Conservation (phyloP, 2,113 vertebrate species). For the Pycnonotus jocosus region DNA sequence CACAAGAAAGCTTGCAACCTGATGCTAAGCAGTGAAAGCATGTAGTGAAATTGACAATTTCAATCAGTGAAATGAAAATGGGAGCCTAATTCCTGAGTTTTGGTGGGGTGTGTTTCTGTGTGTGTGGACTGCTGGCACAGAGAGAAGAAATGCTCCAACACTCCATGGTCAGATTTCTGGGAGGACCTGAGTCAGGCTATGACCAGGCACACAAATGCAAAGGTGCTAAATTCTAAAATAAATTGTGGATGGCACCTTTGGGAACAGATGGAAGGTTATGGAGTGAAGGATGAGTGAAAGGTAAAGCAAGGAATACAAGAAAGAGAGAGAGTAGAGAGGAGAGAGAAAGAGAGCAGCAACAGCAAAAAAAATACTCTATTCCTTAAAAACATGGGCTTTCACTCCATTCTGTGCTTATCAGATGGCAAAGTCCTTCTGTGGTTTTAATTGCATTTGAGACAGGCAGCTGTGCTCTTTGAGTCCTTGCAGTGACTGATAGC, state of each 20-base stretch:
- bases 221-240: not conserved
- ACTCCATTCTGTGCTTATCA: not conserved
- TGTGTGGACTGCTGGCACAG: not conserved
- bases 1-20: not conserved
- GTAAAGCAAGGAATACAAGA: not conserved
- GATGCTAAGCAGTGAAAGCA: not conserved
- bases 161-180: not conserved
- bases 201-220: not conserved
- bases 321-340: not conserved
- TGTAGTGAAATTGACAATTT: not conserved
- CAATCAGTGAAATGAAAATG: rapidly evolving
- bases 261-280: not conserved
- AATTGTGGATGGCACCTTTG: rapidly evolving
- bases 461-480: no score
- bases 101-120: rapidly evolving
- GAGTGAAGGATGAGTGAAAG: not conserved
- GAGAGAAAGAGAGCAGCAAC: not conserved
- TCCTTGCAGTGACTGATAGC: not conserved
- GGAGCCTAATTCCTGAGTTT: not conserved
- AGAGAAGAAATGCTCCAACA: not conserved
- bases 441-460: not conserved
- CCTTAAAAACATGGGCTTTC: not conserved
- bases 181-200: not conserved
- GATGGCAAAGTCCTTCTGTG: not conserved
- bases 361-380: not conserved